Conservation (phyloP, 2,888 invertebrate genomes). For the Octodonta nipae region DNA sequence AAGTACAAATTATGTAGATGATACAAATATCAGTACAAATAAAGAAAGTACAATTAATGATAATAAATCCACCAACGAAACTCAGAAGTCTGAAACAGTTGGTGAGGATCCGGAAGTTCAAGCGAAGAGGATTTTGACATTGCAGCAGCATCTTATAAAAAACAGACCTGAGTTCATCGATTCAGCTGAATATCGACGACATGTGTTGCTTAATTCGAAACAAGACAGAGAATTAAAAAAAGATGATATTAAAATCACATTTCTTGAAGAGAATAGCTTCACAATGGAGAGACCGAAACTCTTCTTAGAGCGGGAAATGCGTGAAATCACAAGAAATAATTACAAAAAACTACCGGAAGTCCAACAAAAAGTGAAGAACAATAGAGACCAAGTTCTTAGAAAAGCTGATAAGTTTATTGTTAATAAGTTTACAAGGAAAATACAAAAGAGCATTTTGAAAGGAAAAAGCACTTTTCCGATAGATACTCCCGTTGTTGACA, state of each 20-base stretch:
- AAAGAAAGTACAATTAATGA: too few relatives aligned
- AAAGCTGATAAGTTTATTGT: conserved; percentile 62
- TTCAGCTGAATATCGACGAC: conserved; percentile 41
- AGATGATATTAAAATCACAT: conserved; percentile 32
- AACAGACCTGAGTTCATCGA: conserved; percentile 59
- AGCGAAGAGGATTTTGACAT: too few relatives aligned
- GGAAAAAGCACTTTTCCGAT: conserved; percentile 54
- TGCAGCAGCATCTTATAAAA: conserved; percentile 55
- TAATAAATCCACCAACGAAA: too few relatives aligned
- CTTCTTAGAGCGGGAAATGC: conserved; percentile 40
- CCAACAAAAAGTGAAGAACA: conserved; percentile 46
- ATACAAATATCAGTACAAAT: too few relatives aligned
- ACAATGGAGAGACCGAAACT: too few relatives aligned
- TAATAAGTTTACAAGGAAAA: conserved; percentile 62
- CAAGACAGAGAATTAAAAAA: conserved; percentile 29
- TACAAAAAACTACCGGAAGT: conserved; percentile 64
- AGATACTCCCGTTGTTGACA: too few relatives aligned
- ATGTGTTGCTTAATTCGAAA: conserved; percentile 15
- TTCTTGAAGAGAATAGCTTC: conserved; percentile 20
- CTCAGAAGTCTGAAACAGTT: too few relatives aligned
- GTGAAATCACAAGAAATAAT: conserved; percentile 44
- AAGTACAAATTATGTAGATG: too few relatives aligned
- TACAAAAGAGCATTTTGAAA: conserved; percentile 51
- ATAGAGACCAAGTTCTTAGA: conserved; percentile 40
- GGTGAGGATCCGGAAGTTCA: too few relatives aligned